Base-by-base conservation (phyloP, 1,140 invertebrate genomes). In the Solenopsis invicta region DNA sequence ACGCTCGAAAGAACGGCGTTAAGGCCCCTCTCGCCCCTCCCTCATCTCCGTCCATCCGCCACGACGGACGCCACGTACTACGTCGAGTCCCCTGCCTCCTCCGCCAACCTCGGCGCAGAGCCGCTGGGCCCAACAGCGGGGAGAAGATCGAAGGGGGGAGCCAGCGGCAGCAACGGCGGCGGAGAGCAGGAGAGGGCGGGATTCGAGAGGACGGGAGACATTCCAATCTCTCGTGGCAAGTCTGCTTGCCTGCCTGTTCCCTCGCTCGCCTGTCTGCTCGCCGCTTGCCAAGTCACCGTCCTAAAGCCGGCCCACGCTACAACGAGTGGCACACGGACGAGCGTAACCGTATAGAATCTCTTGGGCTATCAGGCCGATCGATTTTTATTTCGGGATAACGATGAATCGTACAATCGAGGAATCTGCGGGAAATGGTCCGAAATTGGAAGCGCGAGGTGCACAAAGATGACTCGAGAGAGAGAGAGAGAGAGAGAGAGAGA, bases 211-310 rank as follows among this genome's bases (percentile, higher is more conserved):
- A 93, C 93, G 91, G 92, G 92, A 94, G 92, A 95, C 94, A 95
- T 95, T 95, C 94, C 94, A 94, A 95, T 95, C 94, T 94, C 94
- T 94, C 93, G 94, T 94, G 93, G 94, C 93, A 93, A 91, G 92
- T 88, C 71, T 67, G 84, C 87, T 12, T 77, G 77, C 45, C 41
- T 71, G 88, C 86, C 91, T 87, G 88, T 85, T 89, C 92, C 37
- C 34, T 54, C 92, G 89, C 80, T 69, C 71, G 77, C 90, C 76
- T 81, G 84, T 78, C 67, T 86, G 67, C 78, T 72, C 52, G 48
- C 59, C 85, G 84, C 86, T 92, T 88, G 67, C 78, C 88, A 86
- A 88, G 88, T 88, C 75, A 90, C 66, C 85, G 75, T 87, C 89
- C 76, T 64, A 91, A 91, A 90, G 77, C 56, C 88, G 56, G 29